A percentile compares a stretch with the other conserved stretches of the same genome.
phyloP scores from a whole-genome alignment of 2,113 vertebrate genomes.

The Platycercus adscitus region DNA sequence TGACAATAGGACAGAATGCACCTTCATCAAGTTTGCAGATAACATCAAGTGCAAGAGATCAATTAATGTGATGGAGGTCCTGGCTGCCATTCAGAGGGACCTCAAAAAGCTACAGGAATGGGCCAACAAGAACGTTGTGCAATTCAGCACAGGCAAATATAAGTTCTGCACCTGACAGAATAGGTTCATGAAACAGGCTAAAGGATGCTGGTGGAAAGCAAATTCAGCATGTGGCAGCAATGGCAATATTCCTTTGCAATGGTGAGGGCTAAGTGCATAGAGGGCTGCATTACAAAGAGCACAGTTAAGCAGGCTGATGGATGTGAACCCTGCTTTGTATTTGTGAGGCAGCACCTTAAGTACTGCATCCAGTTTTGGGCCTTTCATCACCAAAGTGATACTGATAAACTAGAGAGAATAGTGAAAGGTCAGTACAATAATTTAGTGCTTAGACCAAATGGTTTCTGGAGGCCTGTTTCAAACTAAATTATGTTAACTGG shows the following conservation, averaged over 20 bases:
- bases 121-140: not conserved
- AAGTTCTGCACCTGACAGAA: not conserved
- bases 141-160: not conserved
- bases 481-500: not conserved
- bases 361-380: not conserved
- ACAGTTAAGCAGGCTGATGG: not conserved
- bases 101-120: not conserved
- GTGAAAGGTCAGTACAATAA: not conserved
- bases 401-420: not conserved
- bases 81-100: not conserved
- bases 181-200: not conserved
- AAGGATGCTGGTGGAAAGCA: not conserved
- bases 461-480: not conserved
- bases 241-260: accelerated
- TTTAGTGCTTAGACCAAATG: not conserved
- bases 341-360: not conserved
- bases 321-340: not conserved
- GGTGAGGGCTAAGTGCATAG: not conserved
- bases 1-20: not conserved
- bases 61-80: not conserved
- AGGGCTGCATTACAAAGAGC: not conserved
- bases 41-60: not conserved
- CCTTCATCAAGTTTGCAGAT: not conserved
- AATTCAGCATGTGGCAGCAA: not conserved
- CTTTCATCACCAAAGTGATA: not conserved